These are phyloP conservation scores for Anomalospiza imberbis DNA, from an alignment of 2,797 vertebrate genomes.

Conservation along the genomic window DNA sequence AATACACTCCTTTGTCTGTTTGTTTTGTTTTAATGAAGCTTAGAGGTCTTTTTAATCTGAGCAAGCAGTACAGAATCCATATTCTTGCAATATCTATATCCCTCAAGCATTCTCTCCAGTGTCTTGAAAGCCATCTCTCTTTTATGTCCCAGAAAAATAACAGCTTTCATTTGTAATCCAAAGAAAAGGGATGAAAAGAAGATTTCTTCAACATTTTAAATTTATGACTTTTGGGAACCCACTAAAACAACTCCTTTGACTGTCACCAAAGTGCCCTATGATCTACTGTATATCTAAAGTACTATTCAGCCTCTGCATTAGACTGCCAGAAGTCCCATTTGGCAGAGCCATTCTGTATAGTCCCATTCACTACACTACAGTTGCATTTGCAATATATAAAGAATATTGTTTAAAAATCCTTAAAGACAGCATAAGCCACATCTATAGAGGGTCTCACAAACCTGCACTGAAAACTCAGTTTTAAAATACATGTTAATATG, in stretches of 20 bases:
- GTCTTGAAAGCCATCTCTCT: background rate
- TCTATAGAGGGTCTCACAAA: background rate
- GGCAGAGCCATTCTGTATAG: background rate
- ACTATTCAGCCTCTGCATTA: background rate
- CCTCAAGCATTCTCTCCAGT: background rate
- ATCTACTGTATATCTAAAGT: background rate
- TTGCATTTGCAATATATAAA: background rate
- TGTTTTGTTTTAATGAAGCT: background rate
- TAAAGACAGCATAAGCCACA: background rate
- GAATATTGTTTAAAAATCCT: background rate
- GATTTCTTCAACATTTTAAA: background rate
- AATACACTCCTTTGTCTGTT: background rate
- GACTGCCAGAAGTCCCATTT: background rate
- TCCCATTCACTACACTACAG: background rate
- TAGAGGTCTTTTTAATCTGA: background rate
- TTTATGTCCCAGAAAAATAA: background rate
- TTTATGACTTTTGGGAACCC: background rate
- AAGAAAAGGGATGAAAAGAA: background rate
- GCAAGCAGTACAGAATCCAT: background rate
- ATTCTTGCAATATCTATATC: background rate
- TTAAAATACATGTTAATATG: background rate
- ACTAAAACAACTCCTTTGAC: background rate
- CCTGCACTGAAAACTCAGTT: background rate
- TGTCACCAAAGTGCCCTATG: background rate
- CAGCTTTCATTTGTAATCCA: background rate